Evolutionary conservation across 2,888 invertebrate genomes (phyloP), one percentile per base, ranked within the genome.

Genomic region (Rhyacophila evoluta): DNA sequence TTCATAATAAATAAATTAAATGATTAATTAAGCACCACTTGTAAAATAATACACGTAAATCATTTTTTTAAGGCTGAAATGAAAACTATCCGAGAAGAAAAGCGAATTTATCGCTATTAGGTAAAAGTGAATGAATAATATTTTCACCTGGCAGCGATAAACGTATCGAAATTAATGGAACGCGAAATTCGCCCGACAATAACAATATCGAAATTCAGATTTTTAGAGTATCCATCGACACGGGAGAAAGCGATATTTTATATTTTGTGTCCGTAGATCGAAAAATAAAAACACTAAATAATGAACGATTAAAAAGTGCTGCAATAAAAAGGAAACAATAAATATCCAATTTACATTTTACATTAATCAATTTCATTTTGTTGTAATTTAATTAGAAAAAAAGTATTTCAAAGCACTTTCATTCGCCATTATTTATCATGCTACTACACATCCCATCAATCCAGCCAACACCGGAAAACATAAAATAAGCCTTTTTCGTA

Each of bases 101-200:
- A 55, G 55, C 19, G 55, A 55, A 55, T 55, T 55, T 5, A 55
- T 25, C 19, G 55, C 55, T 8, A 19, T 55, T 55, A 25, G 55
- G 55, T 55, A 55, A 55, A 55, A 55, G 55, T 55, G 55, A 55
- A 55, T 19, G 19, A 33, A 33, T 33, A 33, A 33, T 33, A 33
- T 19, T 55, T 19, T 3, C 25, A 19, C 55, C 29, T 33, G 10
- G 25, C 55, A 19, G 19, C 19, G 19, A 55, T 19, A 25, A 55
- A 55, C 19, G 55, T 55, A 55, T 55, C 55, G 55, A 55, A 55
- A 55, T 55, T 55, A 55, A 55, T 55, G 55, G 55, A 19, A 55
- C 55, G 55, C 55, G 25, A 25, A 55, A 55, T 19, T 55, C 55
- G 25, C 55, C 55, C 55, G 55, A 55, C 55, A 55, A 55, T 55